Percentiles rank a stretch among this genome's conserved stretches.
Evolutionary conservation across 1,140 invertebrate species (phyloP).

Genomic region (Ptiloglossa arizonensis): DNA sequence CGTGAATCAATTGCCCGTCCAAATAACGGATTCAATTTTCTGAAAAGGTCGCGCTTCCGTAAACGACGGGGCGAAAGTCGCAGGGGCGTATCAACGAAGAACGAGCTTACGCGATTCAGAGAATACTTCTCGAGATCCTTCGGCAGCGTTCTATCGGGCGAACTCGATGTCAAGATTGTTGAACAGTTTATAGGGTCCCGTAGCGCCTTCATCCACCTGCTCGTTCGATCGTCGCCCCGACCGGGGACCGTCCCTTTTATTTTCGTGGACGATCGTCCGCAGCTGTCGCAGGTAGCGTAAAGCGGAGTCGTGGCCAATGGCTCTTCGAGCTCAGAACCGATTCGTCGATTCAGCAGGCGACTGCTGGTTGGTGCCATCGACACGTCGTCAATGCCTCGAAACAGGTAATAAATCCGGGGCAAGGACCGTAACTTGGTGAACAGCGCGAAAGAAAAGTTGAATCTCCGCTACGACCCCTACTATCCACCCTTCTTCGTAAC

Average conservation of each 20-base stretch:
- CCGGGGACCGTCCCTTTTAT: conserved; percentile 51
- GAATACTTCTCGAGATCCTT: neutral
- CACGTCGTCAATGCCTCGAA: conserved; percentile 60
- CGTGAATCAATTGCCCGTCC: neutral
- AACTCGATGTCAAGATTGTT: conserved; percentile 39
- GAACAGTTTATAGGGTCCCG: conserved; percentile 49
- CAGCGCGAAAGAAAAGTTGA: conserved; percentile 18
- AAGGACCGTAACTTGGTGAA: conserved; percentile 37
- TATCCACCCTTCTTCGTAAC: too few species aligned
- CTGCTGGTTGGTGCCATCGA: conserved; percentile 50
- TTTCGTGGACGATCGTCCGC: conserved; percentile 54
- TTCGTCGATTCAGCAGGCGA: conserved; percentile 54
- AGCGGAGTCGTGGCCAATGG: conserved; percentile 40
- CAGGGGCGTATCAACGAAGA: neutral
- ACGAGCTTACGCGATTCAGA: neutral
- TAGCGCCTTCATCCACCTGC: conserved; percentile 34
- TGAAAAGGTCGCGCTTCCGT: neutral
- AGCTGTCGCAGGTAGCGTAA: conserved; percentile 56
- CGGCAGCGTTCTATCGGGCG: neutral
- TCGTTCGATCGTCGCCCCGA: conserved; percentile 21
- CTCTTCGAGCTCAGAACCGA: conserved; percentile 28
- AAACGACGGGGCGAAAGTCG: too few species aligned
- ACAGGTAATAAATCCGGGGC: conserved; percentile 59
- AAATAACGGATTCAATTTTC: neutral
- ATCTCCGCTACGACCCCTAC: neutral